Base-by-base conservation (phyloP, 92 coral and sea anemone genomes). In the Porites lobata region DNA sequence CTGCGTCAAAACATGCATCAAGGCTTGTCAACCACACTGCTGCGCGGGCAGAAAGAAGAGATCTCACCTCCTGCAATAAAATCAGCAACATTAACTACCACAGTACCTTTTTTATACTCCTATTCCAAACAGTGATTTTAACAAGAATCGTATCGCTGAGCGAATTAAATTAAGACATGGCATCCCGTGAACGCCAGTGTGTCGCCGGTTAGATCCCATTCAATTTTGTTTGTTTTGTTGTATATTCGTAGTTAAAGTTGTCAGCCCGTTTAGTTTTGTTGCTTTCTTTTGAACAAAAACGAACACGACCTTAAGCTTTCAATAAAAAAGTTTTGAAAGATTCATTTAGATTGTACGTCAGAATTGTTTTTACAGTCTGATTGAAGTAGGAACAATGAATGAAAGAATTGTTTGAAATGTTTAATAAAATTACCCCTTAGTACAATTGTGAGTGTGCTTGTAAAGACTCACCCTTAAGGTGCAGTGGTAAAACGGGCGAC, bases 1-100 rank as follows among this genome's bases (percentile, higher is more conserved):
- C 81, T 96, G 99, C 71, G 99, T 96, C 38, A 98, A 96, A 90
- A 96, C 99, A n/a, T 96, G 99, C 85, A 96, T 96, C 96, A 91
- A 91, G 91, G 98, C 99, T 75, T 96, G 99, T 84, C 93, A 98
- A 47, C 98, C 99, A 65, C 87, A 94, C 21, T 96, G 99, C 87
- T 96, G 99, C 76, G 94, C 85, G 86, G 83, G 91, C 76, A 95
- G 99, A 83, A 94, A 98, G 98, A 92, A 94, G 93, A 92, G 94
- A 81, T 93, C 98, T 50, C 84, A 89, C 79, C 91, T 86, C 80
- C 69, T 83, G 85, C 88, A 81, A 66, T 85, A 89, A 63, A 26
- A 54, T 18, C 53, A 82, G 58, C 83, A 69, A 82, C 68, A 82
- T 57, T 76, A 69, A 58, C 47, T 13, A 77, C 78, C 21, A 77